A percentile compares a stretch with the other conserved stretches of the same genome.
These are phyloP conservation scores for Cassiopea xamachana DNA, from an alignment of 30 jellyfish, hydroid and myxozoan species.

Conservation along the genomic window DNA sequence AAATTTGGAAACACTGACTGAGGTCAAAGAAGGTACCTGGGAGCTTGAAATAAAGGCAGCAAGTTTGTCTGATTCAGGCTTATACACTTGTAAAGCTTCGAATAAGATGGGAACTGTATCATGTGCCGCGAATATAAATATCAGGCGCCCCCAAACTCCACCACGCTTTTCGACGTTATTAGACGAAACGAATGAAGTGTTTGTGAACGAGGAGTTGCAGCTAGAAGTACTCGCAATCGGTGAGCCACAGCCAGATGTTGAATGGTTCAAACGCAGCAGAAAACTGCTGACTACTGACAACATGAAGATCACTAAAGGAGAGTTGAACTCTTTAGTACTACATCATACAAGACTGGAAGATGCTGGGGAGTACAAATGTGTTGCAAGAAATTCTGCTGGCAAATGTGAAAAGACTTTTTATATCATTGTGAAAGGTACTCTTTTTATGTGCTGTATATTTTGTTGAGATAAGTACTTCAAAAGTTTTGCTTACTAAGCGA, in stretches of 20 bases:
- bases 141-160: constrained; percentile 60
- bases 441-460: too few relatives aligned
- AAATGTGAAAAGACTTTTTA: constrained; percentile 65
- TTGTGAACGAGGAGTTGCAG: constrained; percentile 80
- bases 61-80: constrained; percentile 69
- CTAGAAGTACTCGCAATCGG: constrained; percentile 82
- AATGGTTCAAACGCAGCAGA: constrained; percentile 73
- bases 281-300: constrained; percentile 58
- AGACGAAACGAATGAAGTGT: constrained; percentile 71
- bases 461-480: too few relatives aligned
- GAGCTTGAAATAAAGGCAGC: constrained; percentile 40
- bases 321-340: constrained; percentile 63
- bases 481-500: too few relatives aligned
- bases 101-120: constrained; percentile 68
- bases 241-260: constrained; percentile 89
- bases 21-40: constrained; percentile 58
- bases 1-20: constrained; percentile 41
- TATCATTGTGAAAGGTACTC: constrained; percentile 77
- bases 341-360: constrained; percentile 76
- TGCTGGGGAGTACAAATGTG: constrained; percentile 88
- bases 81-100: constrained; percentile 71
- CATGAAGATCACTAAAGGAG: constrained; percentile 68
- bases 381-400: constrained; percentile 87
- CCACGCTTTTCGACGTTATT: constrained; percentile 82
- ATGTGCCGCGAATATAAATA: constrained; percentile 51